These are phyloP conservation scores for Sinocyclocheilus anophthalmus DNA, from an alignment of 2,113 vertebrate genomes.

Conservation along the genomic window DNA sequence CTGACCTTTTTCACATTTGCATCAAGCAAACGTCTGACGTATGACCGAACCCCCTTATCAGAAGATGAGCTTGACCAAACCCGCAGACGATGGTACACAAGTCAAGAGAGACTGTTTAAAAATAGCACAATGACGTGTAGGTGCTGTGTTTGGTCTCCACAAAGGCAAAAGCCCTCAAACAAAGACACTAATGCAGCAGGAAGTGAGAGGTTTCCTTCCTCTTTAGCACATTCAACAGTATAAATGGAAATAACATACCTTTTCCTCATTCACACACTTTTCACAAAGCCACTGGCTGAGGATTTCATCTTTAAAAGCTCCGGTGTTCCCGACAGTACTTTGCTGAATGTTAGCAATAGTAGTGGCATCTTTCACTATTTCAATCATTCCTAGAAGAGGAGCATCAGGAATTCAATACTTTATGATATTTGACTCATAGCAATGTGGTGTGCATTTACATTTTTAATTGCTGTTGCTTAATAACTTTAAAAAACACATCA, in stretches of 20 bases:
- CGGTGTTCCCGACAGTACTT: slow-evolving; percentile 94
- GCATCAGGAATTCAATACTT: neutral
- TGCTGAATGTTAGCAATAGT: slow-evolving; percentile 99
- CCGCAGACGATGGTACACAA: neutral
- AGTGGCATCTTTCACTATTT: slow-evolving; percentile 96
- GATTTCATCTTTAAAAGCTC: slow-evolving; percentile 96
- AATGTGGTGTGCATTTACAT: no score
- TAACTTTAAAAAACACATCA: no score
- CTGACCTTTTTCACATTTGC: slow-evolving; percentile 38
- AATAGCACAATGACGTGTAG: slow-evolving; percentile 10
- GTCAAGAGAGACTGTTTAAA: neutral
- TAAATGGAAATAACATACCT: slow-evolving; percentile 71
- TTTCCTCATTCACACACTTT: slow-evolving; percentile 90
- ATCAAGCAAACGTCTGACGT: slow-evolving; percentile 37
- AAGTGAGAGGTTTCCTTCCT: slow-evolving; percentile 55
- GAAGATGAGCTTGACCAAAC: neutral
- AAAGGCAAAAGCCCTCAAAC: neutral
- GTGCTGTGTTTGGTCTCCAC: neutral
- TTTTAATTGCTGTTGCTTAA: neutral
- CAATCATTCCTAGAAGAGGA: slow-evolving; percentile 87
- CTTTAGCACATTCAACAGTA: neutral
- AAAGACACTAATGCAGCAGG: slow-evolving; percentile 33
- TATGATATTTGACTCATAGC: no score
- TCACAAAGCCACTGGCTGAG: slow-evolving; percentile 94
- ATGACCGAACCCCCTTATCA: neutral